Conservation (phyloP, 2,888 invertebrate species). For the Mellilla xanthometata region DNA sequence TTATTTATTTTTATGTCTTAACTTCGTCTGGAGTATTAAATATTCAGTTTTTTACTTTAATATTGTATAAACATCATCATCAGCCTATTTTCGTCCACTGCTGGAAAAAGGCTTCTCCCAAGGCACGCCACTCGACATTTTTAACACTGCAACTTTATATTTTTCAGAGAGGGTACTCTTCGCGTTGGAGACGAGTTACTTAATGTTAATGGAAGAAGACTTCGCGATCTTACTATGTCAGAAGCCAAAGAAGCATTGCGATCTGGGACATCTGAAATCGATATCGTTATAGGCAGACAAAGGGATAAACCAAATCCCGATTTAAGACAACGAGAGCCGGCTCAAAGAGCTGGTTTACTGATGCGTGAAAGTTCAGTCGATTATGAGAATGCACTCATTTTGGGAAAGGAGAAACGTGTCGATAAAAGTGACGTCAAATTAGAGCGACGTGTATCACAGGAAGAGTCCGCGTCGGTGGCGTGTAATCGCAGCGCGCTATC, state of each 20-base stretch:
- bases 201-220: slow-evolving; percentile 87
- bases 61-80: no score
- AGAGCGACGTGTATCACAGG: slow-evolving; percentile 85
- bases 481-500: slow-evolving; percentile 77
- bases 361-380: slow-evolving; percentile 88
- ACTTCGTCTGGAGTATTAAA: no score
- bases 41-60: no score
- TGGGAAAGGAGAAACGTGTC: slow-evolving; percentile 74
- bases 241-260: slow-evolving; percentile 86
- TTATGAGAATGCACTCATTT: slow-evolving; percentile 85
- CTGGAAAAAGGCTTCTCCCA: no score
- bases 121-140: no score
- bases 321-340: slow-evolving; percentile 45
- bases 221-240: slow-evolving; percentile 85
- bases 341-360: slow-evolving; percentile 48
- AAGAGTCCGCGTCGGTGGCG: slow-evolving; percentile 60
- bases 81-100: no score
- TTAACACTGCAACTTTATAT: neutral
- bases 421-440: slow-evolving; percentile 84
- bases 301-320: slow-evolving; percentile 53
- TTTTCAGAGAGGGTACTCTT: slow-evolving; percentile 84
- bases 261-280: slow-evolving; percentile 84
- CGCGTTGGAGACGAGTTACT: slow-evolving; percentile 88
- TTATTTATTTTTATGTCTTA: no score
- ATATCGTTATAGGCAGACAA: slow-evolving; percentile 85